Evolutionary conservation across 2,113 vertebrate species (phyloP).

Genomic region (Hippocampus mohnikei): DNA sequence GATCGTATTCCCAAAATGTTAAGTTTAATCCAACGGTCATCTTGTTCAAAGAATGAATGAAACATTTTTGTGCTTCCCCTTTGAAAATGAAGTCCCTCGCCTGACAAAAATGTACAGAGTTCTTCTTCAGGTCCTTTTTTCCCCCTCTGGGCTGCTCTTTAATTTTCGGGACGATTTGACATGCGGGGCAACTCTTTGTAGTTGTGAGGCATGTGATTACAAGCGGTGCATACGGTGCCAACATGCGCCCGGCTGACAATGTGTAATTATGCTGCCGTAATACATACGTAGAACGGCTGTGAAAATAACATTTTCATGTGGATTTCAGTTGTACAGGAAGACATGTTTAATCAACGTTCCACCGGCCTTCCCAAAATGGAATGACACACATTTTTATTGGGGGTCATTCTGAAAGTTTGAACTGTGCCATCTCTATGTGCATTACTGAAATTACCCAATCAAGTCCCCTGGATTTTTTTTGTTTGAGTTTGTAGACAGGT

Average conservation of each 20-base stretch:
- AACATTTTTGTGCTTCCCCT: constrained; percentile 16
- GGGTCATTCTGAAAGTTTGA: neutral
- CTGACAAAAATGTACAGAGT: constrained; percentile 24
- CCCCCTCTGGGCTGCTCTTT: constrained; percentile 25
- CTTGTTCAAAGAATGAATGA: constrained; percentile 25
- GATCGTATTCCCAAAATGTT: constrained; percentile 52
- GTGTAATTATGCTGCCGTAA: constrained; percentile 73
- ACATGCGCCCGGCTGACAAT: constrained; percentile 58
- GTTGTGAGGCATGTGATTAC: constrained; percentile 67
- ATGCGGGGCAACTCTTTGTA: constrained; percentile 45
- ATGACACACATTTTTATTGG: neutral
- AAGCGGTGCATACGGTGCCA: constrained; percentile 59
- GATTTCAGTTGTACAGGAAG: constrained; percentile 42
- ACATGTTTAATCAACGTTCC: constrained; percentile 18
- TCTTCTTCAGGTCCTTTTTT: constrained; percentile 16
- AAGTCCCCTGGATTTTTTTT: too few species aligned
- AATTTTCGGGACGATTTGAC: constrained; percentile 60
- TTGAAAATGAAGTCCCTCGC: constrained; percentile 26
- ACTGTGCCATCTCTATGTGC: neutral
- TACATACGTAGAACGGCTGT: constrained; percentile 50
- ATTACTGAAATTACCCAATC: neutral
- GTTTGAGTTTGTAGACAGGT: neutral
- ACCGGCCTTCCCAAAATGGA: constrained; percentile 16
- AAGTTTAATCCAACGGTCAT: constrained; percentile 39
- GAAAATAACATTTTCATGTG: constrained; percentile 60